A percentile compares a stretch with the other conserved stretches of the same genome.
phyloP scores from a whole-genome alignment of 2,797 vertebrate species.

The Mus spretus region DNA sequence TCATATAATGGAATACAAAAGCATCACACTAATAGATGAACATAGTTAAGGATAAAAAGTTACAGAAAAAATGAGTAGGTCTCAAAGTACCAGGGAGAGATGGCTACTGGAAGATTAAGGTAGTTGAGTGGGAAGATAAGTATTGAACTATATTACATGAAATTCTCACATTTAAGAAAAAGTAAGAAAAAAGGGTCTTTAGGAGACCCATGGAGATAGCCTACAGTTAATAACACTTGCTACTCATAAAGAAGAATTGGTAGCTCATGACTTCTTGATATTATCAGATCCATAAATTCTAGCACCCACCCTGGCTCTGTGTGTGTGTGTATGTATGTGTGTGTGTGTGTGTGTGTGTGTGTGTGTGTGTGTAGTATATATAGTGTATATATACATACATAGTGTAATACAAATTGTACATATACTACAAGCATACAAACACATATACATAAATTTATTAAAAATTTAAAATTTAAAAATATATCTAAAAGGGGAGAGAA shows the following conservation, averaged over 20 bases:
- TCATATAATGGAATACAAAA: slow-evolving; percentile 40
- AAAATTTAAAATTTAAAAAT: background rate
- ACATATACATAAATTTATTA: background rate
- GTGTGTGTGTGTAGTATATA: too few relatives aligned
- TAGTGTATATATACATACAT: too few relatives aligned
- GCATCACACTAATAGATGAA: slow-evolving; percentile 56
- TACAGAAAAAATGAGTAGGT: background rate
- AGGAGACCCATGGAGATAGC: background rate
- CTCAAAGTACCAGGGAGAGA: background rate
- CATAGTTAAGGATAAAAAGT: background rate
- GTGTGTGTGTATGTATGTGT: too few relatives aligned
- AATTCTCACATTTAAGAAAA: background rate
- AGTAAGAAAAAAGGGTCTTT: background rate
- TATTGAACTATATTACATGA: background rate
- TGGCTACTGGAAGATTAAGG: background rate
- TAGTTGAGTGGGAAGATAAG: background rate
- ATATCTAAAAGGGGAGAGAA: background rate
- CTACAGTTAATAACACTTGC: background rate
- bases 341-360: background rate
- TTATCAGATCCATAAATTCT: background rate
- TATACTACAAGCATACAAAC: background rate
- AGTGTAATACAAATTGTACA: background rate
- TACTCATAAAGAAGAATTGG: background rate
- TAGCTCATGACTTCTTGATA: background rate
- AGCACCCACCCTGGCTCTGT: background rate